Evolutionary conservation across 64 coral and sea anemone genomes (phyloP).

Genomic region (Platygyra sinensis): DNA sequence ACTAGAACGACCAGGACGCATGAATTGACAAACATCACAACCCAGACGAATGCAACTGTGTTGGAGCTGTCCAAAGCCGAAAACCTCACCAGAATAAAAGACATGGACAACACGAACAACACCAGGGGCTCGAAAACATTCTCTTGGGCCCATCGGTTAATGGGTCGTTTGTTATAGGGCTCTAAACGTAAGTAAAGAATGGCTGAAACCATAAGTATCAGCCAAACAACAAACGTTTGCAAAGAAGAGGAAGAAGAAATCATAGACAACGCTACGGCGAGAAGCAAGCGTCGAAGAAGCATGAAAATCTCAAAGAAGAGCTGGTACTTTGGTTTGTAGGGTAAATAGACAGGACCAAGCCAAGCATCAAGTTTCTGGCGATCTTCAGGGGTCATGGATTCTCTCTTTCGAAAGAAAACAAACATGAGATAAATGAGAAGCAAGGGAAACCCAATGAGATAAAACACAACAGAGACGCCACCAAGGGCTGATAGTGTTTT

Average conservation of each 20-base stretch:
- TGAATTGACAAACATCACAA: slow-evolving; percentile 32
- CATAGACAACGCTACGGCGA: slow-evolving; percentile 39
- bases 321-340: slow-evolving; percentile 46
- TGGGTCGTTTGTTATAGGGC: not conserved
- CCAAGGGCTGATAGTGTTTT: not conserved
- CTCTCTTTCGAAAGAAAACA: slow-evolving; percentile 8
- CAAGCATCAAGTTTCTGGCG: slow-evolving; percentile 5
- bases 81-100: slow-evolving; percentile 51
- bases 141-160: not conserved
- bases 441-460: slow-evolving; percentile 49
- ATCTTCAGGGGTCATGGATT: not conserved
- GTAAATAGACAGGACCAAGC: slow-evolving; percentile 37
- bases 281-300: slow-evolving; percentile 29
- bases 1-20: slow-evolving; percentile 5
- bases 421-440: slow-evolving; percentile 20
- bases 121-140: slow-evolving; percentile 1
- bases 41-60: slow-evolving; percentile 1
- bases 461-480: slow-evolving; percentile 41
- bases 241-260: slow-evolving; percentile 28
- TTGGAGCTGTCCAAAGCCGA: not conserved
- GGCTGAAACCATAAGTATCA: not conserved
- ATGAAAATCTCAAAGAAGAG: slow-evolving; percentile 32
- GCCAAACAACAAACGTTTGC: slow-evolving; percentile 43
- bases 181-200: slow-evolving; percentile 10
- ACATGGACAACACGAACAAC: slow-evolving; percentile 21